Evolutionary conservation across 2,113 vertebrate genomes (phyloP).

Genomic region (Heterochromis multidens): DNA sequence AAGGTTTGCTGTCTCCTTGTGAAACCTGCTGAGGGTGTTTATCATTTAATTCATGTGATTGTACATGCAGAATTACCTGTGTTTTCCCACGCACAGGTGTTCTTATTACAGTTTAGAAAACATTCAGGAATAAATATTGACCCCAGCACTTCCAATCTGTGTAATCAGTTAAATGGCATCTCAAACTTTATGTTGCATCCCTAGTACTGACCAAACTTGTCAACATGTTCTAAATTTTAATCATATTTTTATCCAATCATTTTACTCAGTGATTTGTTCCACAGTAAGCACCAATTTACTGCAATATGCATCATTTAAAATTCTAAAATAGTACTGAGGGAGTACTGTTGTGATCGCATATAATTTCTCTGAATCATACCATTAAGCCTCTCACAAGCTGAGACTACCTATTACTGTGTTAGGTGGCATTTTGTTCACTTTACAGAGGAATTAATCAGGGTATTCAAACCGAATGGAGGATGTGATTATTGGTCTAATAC

Average conservation of each 20-base stretch:
- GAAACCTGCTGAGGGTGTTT: not conserved
- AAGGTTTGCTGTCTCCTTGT: not conserved
- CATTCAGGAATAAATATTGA: not conserved
- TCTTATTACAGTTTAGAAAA: not conserved
- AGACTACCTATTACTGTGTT: not conserved
- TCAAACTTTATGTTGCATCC: not conserved
- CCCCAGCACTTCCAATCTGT: not conserved
- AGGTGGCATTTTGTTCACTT: not conserved
- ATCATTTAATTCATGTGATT: not conserved
- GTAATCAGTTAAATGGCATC: not conserved
- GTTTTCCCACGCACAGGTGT: not conserved
- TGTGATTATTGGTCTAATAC: constrained; percentile 8
- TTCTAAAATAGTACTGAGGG: not conserved
- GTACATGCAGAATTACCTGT: not conserved
- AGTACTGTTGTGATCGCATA: constrained; percentile 5
- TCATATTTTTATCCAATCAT: not conserved
- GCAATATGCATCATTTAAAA: not conserved
- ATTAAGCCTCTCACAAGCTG: not conserved
- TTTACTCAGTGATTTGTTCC: not conserved
- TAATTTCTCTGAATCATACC: not conserved
- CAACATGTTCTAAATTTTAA: not conserved
- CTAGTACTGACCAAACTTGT: not conserved
- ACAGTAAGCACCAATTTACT: not conserved
- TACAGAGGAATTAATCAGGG: not conserved
- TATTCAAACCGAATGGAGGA: not conserved